Base-by-base conservation (phyloP, 2,797 vertebrate species). In the Paratrypauchen microcephalus region DNA sequence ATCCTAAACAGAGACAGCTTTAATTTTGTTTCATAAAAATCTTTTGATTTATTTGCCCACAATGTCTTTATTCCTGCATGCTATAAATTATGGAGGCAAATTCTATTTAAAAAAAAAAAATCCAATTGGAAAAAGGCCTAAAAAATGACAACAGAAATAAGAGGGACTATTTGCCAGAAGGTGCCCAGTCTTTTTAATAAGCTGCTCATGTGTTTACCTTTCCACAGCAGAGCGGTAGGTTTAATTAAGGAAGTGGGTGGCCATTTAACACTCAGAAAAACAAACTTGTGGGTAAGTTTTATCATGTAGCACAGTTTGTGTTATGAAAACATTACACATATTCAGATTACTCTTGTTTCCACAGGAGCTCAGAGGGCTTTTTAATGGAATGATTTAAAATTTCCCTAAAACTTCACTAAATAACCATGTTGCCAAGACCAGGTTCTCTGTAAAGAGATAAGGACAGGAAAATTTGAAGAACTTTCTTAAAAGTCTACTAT, bases 11-110 rank as follows among this genome's bases (percentile, higher is more conserved):
- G 77, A 89, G 80, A 56, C 70, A 56, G 78, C 82, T 89, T 84
- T 87, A 80, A 86, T 91, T 92, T 87, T 79, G 78, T 78, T 89
- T 87, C 87, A 91, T 87, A 45, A 45, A 45, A 45, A 45, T 83
- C 74, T 81, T 86, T 81, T 90, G 89, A 93, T 93, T 92, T 92
- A 93, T 86, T 84, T 75, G 81, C 75, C 83, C 80, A 76, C 85
- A 80, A 86, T 77, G 83, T 88, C 81, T 88, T 88, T 45, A 91
- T 88, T 91, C 91, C 84, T 79, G 6, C 16, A 82, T 78, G 79
- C 86, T 83, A 91, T 91, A 91, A 89, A 90, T 86, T 87, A 83
- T 64, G 47, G 78, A 82, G 78, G 77, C 83, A 79, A 83, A 89
- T 84, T 81, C 78, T 76, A 76, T 77, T n/a, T n/a, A n/a, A n/a